These are phyloP conservation scores for Epinephelus malabaricus DNA, from an alignment of 2,797 vertebrate species.

Conservation along the genomic window DNA sequence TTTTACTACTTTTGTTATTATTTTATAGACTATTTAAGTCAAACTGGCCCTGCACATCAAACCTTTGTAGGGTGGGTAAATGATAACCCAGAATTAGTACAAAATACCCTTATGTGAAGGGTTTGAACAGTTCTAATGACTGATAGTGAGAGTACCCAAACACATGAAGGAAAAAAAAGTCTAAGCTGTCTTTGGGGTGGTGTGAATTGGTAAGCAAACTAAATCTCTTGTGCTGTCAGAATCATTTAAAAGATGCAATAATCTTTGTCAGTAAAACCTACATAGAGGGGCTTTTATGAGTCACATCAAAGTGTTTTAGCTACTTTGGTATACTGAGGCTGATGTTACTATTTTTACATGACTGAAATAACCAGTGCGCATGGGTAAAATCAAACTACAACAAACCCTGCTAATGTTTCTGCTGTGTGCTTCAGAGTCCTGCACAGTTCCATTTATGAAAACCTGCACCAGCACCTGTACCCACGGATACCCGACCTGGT, in stretches of 20 bases:
- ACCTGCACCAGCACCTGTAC: too few relatives aligned
- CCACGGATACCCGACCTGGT: too few relatives aligned
- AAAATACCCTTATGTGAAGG: neutral
- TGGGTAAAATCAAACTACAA: conserved; percentile 7
- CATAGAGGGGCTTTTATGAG: neutral
- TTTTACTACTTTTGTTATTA: neutral
- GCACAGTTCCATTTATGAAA: too few relatives aligned
- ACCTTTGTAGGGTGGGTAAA: neutral
- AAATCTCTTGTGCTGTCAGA: neutral
- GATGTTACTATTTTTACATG: conserved; percentile 6
- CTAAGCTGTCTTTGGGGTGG: neutral
- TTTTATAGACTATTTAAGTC: neutral
- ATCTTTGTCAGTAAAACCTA: neutral
- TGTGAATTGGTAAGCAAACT: neutral
- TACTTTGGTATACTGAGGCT: neutral
- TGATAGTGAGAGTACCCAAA: neutral
- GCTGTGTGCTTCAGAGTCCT: neutral
- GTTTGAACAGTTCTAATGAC: neutral
- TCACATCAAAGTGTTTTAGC: neutral
- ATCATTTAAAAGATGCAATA: neutral
- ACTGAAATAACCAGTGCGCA: neutral
- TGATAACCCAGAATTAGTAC: neutral
- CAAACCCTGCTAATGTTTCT: neutral
- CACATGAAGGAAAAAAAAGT: too few relatives aligned
- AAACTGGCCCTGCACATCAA: neutral